These are phyloP conservation scores for Thermophis baileyi DNA, from an alignment of 2,113 vertebrate genomes.

Conservation along the genomic window DNA sequence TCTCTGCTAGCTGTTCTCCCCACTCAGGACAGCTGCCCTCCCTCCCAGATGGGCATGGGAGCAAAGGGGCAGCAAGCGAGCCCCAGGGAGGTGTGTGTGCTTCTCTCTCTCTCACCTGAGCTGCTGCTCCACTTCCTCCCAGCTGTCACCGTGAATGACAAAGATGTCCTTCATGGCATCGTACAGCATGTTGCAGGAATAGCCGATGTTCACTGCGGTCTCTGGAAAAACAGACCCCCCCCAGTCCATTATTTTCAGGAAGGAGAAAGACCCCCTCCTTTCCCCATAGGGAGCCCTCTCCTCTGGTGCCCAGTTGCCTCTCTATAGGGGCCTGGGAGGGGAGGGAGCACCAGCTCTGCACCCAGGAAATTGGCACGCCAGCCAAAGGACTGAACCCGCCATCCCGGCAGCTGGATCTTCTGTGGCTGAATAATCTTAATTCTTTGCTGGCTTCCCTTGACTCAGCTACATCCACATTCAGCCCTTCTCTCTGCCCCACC, in stretches of 20 bases:
- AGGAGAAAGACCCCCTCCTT: neutral
- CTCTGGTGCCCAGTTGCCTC: neutral
- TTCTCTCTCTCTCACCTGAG: slow-evolving; percentile 73
- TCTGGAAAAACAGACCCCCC: slow-evolving; percentile 67
- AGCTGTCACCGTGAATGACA: slow-evolving; percentile 71
- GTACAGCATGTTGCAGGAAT: slow-evolving; percentile 86
- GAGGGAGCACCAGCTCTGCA: neutral
- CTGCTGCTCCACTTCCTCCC: slow-evolving; percentile 74
- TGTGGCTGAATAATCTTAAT: neutral
- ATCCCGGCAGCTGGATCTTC: neutral
- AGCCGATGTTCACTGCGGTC: slow-evolving; percentile 91
- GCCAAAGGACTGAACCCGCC: too few species aligned
- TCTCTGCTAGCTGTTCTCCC: neutral
- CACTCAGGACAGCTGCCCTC: too few species aligned
- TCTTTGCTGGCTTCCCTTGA: neutral
- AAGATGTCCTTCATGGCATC: slow-evolving; percentile 88
- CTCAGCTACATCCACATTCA: neutral
- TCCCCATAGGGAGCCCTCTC: neutral
- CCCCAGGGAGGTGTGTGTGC: too few species aligned
- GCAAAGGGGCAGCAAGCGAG: neutral
- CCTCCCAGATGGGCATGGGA: neutral
- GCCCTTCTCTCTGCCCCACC: neutral
- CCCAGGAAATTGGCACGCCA: neutral
- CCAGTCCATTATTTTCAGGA: neutral
- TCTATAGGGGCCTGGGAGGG: neutral